phyloP scores from a whole-genome alignment of 1,140 invertebrate genomes.

The Sogatella furcifera region DNA sequence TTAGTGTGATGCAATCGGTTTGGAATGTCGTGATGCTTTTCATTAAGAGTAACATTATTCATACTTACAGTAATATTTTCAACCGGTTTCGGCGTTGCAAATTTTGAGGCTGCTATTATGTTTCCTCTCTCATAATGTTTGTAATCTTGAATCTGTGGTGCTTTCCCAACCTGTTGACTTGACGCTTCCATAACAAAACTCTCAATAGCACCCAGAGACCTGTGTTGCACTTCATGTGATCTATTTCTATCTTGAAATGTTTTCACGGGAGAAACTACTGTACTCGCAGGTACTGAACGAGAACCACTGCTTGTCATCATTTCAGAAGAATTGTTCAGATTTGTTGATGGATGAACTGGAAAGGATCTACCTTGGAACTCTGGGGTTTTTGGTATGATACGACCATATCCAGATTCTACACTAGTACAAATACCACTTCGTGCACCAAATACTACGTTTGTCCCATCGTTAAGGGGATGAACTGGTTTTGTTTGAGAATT shows the following conservation, averaged over 20 bases:
- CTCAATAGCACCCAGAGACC: constrained; percentile 39
- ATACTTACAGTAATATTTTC: constrained; percentile 37
- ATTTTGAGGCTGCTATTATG: constrained; percentile 60
- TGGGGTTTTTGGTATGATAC: background rate
- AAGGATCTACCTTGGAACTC: background rate
- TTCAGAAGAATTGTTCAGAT: background rate
- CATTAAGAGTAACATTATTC: constrained; percentile 16
- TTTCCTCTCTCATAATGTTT: constrained; percentile 51
- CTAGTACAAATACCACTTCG: too few relatives aligned
- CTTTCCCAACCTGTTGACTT: constrained; percentile 15
- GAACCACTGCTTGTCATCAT: background rate
- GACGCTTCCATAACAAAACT: constrained; percentile 37
- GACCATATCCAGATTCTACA: constrained; percentile 1
- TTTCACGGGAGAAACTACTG: constrained; percentile 9
- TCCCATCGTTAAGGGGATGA: too few relatives aligned
- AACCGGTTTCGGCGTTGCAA: constrained; percentile 59
- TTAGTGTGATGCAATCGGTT: constrained; percentile 14
- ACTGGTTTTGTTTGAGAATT: too few relatives aligned
- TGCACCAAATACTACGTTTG: too few relatives aligned
- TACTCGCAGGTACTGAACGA: constrained; percentile 16
- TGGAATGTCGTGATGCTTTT: constrained; percentile 14
- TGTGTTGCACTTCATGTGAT: constrained; percentile 27
- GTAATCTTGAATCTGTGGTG: constrained; percentile 35
- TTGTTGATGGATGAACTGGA: background rate
- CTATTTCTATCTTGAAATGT: constrained; percentile 17